Conservation (phyloP, 1,140 invertebrate species). For the Drosophila kikkawai region DNA sequence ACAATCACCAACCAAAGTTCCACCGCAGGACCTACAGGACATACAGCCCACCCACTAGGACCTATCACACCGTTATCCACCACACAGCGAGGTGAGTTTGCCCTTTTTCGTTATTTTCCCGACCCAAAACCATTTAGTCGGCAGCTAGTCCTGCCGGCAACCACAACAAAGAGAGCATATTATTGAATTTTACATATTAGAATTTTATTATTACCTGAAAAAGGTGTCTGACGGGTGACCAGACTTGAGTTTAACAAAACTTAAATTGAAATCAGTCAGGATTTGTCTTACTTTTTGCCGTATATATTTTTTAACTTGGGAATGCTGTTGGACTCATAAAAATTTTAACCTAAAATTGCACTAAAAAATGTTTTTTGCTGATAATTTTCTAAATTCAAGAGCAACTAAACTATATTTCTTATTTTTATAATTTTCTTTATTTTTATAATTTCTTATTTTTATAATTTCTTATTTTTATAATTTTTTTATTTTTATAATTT, state of each 20-base stretch:
- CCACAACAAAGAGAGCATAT: background rate
- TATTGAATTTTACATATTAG: background rate
- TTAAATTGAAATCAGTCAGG: background rate
- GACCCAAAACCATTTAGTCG: constrained; percentile 13
- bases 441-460: too few species aligned
- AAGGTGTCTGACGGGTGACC: too few species aligned
- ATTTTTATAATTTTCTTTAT: too few species aligned
- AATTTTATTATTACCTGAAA: background rate
- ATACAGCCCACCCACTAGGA: background rate
- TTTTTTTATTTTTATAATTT: too few species aligned
- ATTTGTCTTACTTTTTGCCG: background rate
- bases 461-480: background rate
- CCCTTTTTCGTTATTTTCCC: background rate
- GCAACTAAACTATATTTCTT: too few species aligned
- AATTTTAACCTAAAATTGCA: too few species aligned
- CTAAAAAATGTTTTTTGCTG: too few species aligned
- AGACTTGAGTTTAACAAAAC: background rate
- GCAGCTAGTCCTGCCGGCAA: background rate
- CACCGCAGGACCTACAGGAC: background rate
- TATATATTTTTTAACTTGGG: background rate
- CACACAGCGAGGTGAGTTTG: constrained; percentile 32
- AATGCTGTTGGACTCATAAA: background rate
- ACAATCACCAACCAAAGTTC: constrained; percentile 51
- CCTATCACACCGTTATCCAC: constrained; percentile 13
- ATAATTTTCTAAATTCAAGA: too few species aligned